phyloP scores from a whole-genome alignment of 2,797 vertebrate genomes.

The Manis crassicaudata region DNA sequence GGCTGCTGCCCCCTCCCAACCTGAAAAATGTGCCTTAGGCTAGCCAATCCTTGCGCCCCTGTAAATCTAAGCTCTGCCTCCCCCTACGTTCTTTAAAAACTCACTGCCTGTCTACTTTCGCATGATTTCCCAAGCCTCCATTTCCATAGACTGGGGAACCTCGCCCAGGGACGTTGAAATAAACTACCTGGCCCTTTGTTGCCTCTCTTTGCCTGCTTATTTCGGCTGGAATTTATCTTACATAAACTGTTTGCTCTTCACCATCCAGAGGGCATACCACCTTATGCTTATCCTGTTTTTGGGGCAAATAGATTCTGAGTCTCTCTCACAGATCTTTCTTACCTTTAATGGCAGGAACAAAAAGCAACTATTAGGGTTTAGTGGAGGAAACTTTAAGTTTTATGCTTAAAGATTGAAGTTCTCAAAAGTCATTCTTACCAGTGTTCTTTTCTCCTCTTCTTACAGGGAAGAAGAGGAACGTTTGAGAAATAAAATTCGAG shows the following conservation, averaged over 20 bases:
- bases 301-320: neutral
- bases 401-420: constrained; percentile 27
- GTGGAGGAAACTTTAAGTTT: constrained; percentile 7
- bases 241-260: neutral
- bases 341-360: neutral
- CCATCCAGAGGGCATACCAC: neutral
- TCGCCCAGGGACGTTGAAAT: too few relatives aligned
- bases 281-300: neutral
- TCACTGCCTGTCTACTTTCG: too few relatives aligned
- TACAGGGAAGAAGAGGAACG: constrained; percentile 97
- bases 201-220: too few relatives aligned
- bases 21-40: too few relatives aligned
- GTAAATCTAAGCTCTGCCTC: too few relatives aligned
- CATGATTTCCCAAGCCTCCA: too few relatives aligned
- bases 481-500: constrained; percentile 97
- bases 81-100: too few relatives aligned
- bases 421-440: constrained; percentile 68
- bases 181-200: too few relatives aligned
- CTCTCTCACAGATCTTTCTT: neutral
- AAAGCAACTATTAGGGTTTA: neutral
- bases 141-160: too few relatives aligned
- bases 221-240: too few relatives aligned
- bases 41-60: too few relatives aligned
- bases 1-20: too few relatives aligned
- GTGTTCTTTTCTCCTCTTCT: constrained; percentile 60